Percentiles rank a stretch among this genome's conserved stretches.
Evolutionary conservation across 2,113 vertebrate genomes (phyloP).

Genomic region (Hirundichthys speculiger): DNA sequence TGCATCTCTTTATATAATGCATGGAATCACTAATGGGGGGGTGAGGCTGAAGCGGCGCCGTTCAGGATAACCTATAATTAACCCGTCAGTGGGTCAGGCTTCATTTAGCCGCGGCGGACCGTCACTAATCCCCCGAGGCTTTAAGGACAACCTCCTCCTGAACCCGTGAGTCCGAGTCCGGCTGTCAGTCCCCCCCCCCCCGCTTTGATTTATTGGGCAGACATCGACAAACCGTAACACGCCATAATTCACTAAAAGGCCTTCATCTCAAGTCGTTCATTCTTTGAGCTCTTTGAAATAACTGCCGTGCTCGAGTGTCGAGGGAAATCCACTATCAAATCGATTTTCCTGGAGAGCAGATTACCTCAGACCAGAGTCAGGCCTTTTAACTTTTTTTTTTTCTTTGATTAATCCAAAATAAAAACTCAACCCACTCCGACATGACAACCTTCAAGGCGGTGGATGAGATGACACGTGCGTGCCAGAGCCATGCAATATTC

Average conservation of each 20-base stretch:
- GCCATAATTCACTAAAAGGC: constrained; percentile 17
- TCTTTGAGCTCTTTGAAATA: constrained; percentile 14
- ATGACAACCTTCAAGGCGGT: too few species aligned
- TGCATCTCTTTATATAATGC: not conserved
- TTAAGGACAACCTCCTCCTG: constrained; percentile 47
- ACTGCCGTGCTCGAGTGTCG: not conserved
- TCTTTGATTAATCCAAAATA: not conserved
- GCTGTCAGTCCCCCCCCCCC: constrained; percentile 6
- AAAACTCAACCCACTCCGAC: too few species aligned
- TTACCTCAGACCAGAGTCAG: too few species aligned
- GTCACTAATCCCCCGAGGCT: constrained; percentile 52
- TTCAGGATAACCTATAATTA: constrained; percentile 41
- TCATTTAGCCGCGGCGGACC: constrained; percentile 48
- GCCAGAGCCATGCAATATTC: not conserved
- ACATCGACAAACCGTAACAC: constrained; percentile 1
- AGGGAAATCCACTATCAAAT: not conserved
- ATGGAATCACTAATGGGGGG: not conserved
- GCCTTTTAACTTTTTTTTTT: constrained; percentile 13
- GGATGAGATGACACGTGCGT: not conserved
- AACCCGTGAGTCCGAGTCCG: constrained; percentile 37
- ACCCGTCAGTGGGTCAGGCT: constrained; percentile 39
- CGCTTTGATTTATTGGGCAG: constrained; percentile 19
- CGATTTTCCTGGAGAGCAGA: not conserved
- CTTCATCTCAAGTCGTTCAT: not conserved
- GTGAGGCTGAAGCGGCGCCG: not conserved